Percentiles rank a stretch among this genome's conserved stretches.
Conservation (phyloP, 2,797 vertebrate genomes). For the Pogonophryne albipinna region DNA sequence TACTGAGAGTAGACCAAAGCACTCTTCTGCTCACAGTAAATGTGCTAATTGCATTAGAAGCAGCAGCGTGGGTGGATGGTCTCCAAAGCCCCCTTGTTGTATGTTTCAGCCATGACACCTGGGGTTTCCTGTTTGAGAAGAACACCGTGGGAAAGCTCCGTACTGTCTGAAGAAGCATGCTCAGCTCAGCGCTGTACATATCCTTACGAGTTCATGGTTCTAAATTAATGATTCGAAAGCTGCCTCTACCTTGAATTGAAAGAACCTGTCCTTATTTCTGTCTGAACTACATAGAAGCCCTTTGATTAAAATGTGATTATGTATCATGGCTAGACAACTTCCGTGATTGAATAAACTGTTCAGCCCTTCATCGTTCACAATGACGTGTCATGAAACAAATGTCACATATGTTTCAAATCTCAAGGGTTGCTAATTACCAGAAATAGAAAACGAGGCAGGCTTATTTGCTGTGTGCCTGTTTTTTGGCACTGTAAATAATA, state of each 20-base stretch:
- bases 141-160: slow-evolving; percentile 25
- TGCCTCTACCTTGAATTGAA: not conserved
- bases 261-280: not conserved
- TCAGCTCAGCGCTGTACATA: not conserved
- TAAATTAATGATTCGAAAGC: not conserved
- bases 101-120: slow-evolving; percentile 21
- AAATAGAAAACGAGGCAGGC: slow-evolving; percentile 40
- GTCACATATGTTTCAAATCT: slow-evolving; percentile 50
- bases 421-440: slow-evolving; percentile 46
- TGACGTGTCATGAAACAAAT: slow-evolving; percentile 32
- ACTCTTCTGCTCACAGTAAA: slow-evolving; percentile 10
- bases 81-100: not conserved
- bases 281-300: slow-evolving; percentile 14
- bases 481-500: slow-evolving; percentile 53
- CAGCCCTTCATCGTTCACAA: slow-evolving; percentile 32
- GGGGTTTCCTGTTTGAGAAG: slow-evolving; percentile 14
- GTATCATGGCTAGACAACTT: slow-evolving; percentile 2
- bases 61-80: not conserved
- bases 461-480: slow-evolving; percentile 50
- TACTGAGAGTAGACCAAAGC: not conserved
- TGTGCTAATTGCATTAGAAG: slow-evolving; percentile 35
- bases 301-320: not conserved
- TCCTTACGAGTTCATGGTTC: not conserved
- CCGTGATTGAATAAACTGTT: slow-evolving; percentile 26
- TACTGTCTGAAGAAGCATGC: slow-evolving; percentile 20